Conservation (phyloP, 2,113 vertebrate species). For the Pelmatolapia mariae region DNA sequence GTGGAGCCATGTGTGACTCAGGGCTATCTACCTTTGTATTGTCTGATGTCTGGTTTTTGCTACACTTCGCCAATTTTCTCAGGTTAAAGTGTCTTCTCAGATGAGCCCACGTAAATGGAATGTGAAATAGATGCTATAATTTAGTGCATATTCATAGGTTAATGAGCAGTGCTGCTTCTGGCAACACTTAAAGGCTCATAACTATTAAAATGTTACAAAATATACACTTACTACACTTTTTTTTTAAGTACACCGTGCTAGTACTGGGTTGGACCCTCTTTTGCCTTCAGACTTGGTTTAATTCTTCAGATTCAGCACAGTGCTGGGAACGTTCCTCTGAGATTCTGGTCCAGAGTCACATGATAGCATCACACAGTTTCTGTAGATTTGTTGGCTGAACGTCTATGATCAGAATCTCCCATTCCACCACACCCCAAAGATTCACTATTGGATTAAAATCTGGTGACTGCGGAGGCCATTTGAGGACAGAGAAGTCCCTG, state of each 20-base stretch:
- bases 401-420: not conserved
- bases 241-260: not conserved
- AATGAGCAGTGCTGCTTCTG: not conserved
- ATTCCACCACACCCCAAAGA: not conserved
- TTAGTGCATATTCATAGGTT: not conserved
- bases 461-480: not conserved
- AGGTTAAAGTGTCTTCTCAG: not conserved
- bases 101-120: not conserved
- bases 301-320: not conserved
- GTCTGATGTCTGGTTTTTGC: not conserved
- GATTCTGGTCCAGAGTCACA: not conserved
- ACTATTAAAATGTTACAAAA: not conserved
- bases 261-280: accelerated
- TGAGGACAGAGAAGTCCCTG: accelerated
- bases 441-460: not conserved
- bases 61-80: not conserved
- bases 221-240: not conserved
- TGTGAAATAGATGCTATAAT: not conserved
- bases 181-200: not conserved
- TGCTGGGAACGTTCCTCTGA: not conserved
- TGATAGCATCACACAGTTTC: accelerated
- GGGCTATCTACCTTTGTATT: not conserved
- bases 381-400: not conserved
- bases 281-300: not conserved
- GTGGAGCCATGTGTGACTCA: not conserved